phyloP scores from a whole-genome alignment of 2,888 invertebrate genomes.

The Macrosoma leucophasiata region DNA sequence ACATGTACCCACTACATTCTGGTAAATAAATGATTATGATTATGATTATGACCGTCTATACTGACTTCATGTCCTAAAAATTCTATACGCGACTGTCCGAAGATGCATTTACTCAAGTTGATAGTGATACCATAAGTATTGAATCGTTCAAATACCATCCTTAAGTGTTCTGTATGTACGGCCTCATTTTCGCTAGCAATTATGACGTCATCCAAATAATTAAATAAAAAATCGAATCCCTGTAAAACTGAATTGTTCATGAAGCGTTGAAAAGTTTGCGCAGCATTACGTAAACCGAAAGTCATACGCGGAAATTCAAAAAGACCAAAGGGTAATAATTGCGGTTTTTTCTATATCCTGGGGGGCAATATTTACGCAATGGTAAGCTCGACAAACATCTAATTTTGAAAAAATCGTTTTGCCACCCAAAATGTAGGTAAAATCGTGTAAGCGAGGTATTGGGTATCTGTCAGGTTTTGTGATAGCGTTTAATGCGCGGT shows the following conservation, averaged over 20 bases:
- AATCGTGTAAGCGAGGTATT: slow-evolving; percentile 5
- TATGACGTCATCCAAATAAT: slow-evolving; percentile 1
- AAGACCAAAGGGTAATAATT: not conserved
- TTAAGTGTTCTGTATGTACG: not conserved
- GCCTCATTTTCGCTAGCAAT: not conserved
- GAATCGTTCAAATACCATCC: not conserved
- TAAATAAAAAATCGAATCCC: not conserved
- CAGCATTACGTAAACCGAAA: too few species aligned
- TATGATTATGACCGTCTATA: too few species aligned
- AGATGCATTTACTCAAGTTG: too few species aligned
- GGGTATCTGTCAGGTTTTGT: slow-evolving; percentile 3
- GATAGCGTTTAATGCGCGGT: slow-evolving; percentile 4
- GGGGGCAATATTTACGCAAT: not conserved
- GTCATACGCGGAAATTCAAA: not conserved
- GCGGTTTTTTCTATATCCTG: slow-evolving; percentile 5
- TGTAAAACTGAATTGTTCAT: not conserved
- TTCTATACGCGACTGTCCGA: too few species aligned
- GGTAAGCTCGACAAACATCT: slow-evolving; percentile 3
- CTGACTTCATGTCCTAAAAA: too few species aligned
- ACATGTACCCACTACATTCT: too few species aligned
- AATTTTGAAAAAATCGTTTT: slow-evolving; percentile 6
- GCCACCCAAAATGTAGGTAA: slow-evolving; percentile 1
- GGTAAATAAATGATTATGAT: too few species aligned
- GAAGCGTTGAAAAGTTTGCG: too few species aligned
- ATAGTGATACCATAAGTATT: too few species aligned